These are phyloP conservation scores for Magallana nippona DNA, from an alignment of 2,888 invertebrate species.

Conservation along the genomic window DNA sequence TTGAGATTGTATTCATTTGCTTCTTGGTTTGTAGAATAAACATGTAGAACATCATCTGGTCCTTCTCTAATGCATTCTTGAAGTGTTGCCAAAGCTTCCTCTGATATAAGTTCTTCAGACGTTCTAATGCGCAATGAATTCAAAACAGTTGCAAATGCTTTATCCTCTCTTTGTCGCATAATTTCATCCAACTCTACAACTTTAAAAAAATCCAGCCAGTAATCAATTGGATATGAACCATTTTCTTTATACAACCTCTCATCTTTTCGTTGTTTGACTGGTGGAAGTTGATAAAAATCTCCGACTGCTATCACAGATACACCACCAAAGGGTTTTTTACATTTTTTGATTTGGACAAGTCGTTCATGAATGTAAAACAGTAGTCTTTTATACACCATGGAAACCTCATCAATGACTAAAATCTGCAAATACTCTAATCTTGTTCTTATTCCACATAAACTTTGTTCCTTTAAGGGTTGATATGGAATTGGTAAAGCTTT, in stretches of 20 bases:
- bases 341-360: constrained; percentile 1
- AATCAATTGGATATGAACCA: constrained; percentile 1
- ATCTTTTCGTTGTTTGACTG: constrained; percentile 21
- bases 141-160: constrained; percentile 37
- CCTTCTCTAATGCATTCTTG: constrained; percentile 36
- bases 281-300: constrained; percentile 27
- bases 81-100: constrained; percentile 34
- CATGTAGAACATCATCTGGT: constrained; percentile 45
- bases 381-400: constrained; percentile 18
- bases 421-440: constrained; percentile 47
- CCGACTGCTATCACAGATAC: constrained; percentile 32
- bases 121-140: neutral
- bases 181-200: constrained; percentile 44
- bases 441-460: constrained; percentile 46
- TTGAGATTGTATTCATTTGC: constrained; percentile 42
- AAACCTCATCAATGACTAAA: constrained; percentile 70
- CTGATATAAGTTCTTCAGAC: neutral
- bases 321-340: constrained; percentile 13
- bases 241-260: constrained; percentile 15
- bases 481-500: constrained; percentile 40
- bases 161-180: constrained; percentile 44
- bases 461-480: constrained; percentile 47
- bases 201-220: constrained; percentile 34
- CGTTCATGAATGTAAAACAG: neutral
- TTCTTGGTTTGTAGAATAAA: constrained; percentile 49